A percentile compares a stretch with the other conserved stretches of the same genome.
phyloP scores from a whole-genome alignment of 2,888 invertebrate species.

The Troides aeacus region DNA sequence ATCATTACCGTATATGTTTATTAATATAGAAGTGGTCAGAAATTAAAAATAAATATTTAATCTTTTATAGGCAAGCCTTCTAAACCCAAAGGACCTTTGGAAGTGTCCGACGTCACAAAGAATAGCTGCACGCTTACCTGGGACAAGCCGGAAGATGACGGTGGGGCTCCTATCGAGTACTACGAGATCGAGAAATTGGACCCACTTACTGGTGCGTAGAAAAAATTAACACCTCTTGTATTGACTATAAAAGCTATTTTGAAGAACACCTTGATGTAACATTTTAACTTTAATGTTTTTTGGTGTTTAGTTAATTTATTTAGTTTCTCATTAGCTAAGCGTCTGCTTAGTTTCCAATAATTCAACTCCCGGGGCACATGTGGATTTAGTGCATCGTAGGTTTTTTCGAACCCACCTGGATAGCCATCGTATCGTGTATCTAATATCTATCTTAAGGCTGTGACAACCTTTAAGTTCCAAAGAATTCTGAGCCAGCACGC shows the following conservation, averaged over 20 bases:
- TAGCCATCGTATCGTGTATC: too few relatives aligned
- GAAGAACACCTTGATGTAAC: neutral
- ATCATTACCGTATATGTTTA: neutral
- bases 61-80: conserved; percentile 82
- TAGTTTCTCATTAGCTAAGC: too few relatives aligned
- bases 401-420: too few relatives aligned
- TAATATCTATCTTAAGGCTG: too few relatives aligned
- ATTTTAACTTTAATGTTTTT: too few relatives aligned
- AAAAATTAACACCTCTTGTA: neutral
- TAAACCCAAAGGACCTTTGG: conserved; percentile 91
- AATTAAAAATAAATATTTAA: neutral
- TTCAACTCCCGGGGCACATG: too few relatives aligned
- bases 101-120: conserved; percentile 93
- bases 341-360: too few relatives aligned
- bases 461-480: too few relatives aligned
- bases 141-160: conserved; percentile 97
- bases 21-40: neutral
- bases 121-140: conserved; percentile 94
- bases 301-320: too few relatives aligned
- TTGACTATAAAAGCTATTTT: neutral
- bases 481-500: too few relatives aligned
- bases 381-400: too few relatives aligned
- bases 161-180: conserved; percentile 95
- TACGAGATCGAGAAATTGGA: conserved; percentile 98
- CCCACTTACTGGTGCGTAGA: conserved; percentile 83